Base-by-base conservation (phyloP, 2,797 vertebrate species). In the Scolopax rusticola region DNA sequence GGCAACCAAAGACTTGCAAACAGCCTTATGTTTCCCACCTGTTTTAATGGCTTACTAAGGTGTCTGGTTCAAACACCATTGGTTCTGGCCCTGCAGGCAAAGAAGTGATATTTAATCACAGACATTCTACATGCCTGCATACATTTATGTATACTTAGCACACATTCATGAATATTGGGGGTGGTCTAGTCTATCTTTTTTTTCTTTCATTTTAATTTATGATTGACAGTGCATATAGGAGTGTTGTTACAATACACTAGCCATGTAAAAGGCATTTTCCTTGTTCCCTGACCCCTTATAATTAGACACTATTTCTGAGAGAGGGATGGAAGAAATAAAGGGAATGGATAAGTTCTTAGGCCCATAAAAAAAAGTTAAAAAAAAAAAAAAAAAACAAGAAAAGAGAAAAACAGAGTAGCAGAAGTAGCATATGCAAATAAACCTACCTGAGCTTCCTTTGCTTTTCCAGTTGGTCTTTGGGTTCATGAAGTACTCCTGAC, bases 381-480 rank as follows among this genome's bases (percentile, higher is more conserved):
- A 25, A 41, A 64, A 71, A 51, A 19, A 18, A 32, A 17, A 41
- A 21, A 61, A 28, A 60, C 19, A 30, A n/a, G 11, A 27, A 36
- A 15, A 51, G 48, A 4, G 47, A 9, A 40, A 70, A 63, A 17
- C 15, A 79, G 50, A 45, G 20, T 50, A 75, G 20, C 4, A 69
- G 27, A 74, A 93, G 33, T 15, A 85, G 36, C 9, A 54, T 33
- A 80, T 15, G 54, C 33, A 27, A 93, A 89, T 63, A 89, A 92
- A 80, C 87, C 83, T 74, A 96, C 93, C 89, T 93, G 84, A 84
- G 43, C 8, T 67, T 89, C 53, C 65, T 60, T 50, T 81, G 53
- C 11, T 87, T 86, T 69, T 86, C 54, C 88, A 84, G 11, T 5
- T 73, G 83, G 17, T 63, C 67, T 88, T 38, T 32, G 20, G 20